A percentile compares a stretch with the other conserved stretches of the same genome.
These are phyloP conservation scores for Tachina lurida DNA, from an alignment of 2,888 invertebrate genomes.

Conservation along the genomic window DNA sequence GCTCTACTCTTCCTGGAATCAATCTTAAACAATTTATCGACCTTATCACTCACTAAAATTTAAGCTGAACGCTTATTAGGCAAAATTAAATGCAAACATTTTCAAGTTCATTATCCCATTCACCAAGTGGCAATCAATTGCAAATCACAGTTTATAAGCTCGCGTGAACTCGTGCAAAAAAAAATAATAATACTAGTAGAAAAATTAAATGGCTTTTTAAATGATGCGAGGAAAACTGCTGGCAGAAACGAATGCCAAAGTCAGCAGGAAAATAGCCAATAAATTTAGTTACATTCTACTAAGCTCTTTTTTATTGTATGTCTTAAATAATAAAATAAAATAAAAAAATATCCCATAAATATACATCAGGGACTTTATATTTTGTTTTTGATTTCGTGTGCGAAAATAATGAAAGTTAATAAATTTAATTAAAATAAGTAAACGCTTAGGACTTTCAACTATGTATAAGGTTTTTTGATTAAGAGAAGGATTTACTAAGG, in stretches of 20 bases:
- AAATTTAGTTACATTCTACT: conserved; percentile 10
- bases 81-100: not conserved
- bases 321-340: not conserved
- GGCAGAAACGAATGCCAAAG: conserved; percentile 22
- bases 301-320: conserved; percentile 41
- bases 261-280: not conserved
- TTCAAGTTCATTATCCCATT: conserved; percentile 1
- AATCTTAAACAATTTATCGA: not conserved
- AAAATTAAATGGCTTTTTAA: conserved; percentile 38
- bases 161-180: conserved; percentile 23
- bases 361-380: not conserved
- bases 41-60: not conserved
- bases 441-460: not conserved
- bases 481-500: not conserved
- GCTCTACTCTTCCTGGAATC: not conserved
- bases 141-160: conserved; percentile 16
- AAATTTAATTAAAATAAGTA: not conserved
- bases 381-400: not conserved
- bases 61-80: conserved; percentile 8
- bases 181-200: no score
- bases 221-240: conserved; percentile 5
- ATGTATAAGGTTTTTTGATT: not conserved
- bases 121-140: conserved; percentile 5
- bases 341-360: not conserved
- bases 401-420: not conserved